Evolutionary conservation across 2,888 invertebrate species (phyloP), one percentile per base, ranked within the genome.

Genomic region (Drosophila pseudotakahashii): DNA sequence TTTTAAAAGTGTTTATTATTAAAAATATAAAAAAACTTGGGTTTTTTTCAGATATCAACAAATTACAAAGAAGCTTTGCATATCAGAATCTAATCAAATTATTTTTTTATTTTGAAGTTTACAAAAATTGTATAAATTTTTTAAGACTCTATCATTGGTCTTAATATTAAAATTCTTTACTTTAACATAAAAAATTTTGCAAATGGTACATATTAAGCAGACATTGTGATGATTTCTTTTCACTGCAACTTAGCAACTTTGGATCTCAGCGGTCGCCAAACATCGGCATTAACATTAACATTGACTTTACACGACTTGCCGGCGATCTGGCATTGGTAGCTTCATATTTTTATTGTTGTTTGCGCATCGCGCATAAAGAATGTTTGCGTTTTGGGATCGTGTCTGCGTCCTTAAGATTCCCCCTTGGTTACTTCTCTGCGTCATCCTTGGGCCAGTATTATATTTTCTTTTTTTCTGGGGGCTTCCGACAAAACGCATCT

Each of bases 291-390:
- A 80, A 76, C 89, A 89, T 89, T 90, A 90, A 89, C 90, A 90
- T 90, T 90, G 89, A 88, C 88, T 90, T 90, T 84, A 89, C 90
- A 90, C 89, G 90, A 89, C 90, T 90, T 79, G 73, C 79, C 71
- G 76, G 79, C 84, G 76, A 81, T 78, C 73, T 58, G 57, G 82
- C 86, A 63, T 84, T 76, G 76, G 86, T 77, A 88, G 81, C 85
- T 77, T 81, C 89, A 89, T 89, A 89, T 89, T 89, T 89, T 89
- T 88, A 88, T 88, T 89, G 84, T 88, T 85, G 81, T 76, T 69
- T 84, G 75, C 84, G 76, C 79, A 81, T 86, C 84, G 75, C 71
- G 83, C 81, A 81, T 80, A 81, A 85, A 82, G 86, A 76, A 78
- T 85, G 66, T 77, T 79, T 73, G 62, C 68, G 61, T 72, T 42